Evolutionary conservation across 1,140 invertebrate genomes (phyloP), one percentile per base, ranked within the genome.

Genomic region (Ylistrum balloti): DNA sequence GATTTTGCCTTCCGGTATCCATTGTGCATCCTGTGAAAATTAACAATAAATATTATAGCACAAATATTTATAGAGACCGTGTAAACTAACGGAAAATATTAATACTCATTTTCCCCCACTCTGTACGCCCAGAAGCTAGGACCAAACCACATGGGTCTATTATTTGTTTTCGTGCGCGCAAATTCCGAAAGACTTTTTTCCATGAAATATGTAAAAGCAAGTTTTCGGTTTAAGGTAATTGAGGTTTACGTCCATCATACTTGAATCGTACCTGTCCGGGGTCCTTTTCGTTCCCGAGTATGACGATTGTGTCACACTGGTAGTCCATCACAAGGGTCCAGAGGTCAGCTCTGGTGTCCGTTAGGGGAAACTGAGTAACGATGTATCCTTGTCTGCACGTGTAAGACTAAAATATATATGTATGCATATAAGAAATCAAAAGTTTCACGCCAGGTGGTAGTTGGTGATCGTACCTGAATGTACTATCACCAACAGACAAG

Each of bases 291-390:
- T 95, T 93, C 86, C 95, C 95, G 88, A 95, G 87, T 92, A 95
- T 95, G 56, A 95, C 94, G 41, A 96, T 94, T 38, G 94, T 94
- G 88, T 93, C 92, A 34, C 92, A 95, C 20, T 94, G 92, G 86
- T 96, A 95, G 88, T 96, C 95, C 89, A 95, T 94, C 10, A 96
- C 90, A 33, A 96, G 92, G n/a, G 95, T 88, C 95, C 96, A 96
- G 91, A 96, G 94, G 89, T 96, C 96, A 33, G 94, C 93, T 33
- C 96, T 94, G 22, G 96, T 96, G 90, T 95, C 94, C 22, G 95
- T 93, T 45, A 96, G 87, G 13, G 96, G 95, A 93, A 95, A 95
- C 93, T 96, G 95, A 5, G 95, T 96, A 0, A 95, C 91, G 32
- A 96, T 93, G 88, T 94, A 95, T 10, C 94, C 94, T 90, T 96